Evolutionary conservation across 2,113 vertebrate species (phyloP), one percentile per base, ranked within the genome.

Genomic region (Nothobranchius furzeri): DNA sequence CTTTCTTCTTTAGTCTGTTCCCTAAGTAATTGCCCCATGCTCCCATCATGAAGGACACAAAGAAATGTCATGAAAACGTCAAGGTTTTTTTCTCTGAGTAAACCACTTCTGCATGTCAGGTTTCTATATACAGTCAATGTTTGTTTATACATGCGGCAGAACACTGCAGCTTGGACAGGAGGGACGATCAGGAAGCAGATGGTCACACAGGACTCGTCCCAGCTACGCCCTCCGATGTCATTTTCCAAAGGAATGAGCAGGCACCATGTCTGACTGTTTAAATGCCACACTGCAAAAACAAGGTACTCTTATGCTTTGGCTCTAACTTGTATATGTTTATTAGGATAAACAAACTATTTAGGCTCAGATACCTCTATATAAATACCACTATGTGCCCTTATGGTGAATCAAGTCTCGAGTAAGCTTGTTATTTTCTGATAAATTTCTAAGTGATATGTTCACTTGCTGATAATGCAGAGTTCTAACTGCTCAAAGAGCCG

Each of bases 121-220:
- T 68, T 70, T 75, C 12, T 54, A 37, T 76, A 74, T 64, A 70
- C 56, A 50, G 30, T 36, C 51, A 42, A 42, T 70, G 72, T 82
- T 69, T 62, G 45, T 49, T 35, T 36, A 43, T 25, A 10, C 30
- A 46, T 25, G 14, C 62, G 25, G 59, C 42, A 76, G 58, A 67
- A 68, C 8, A 59, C 72, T 73, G 68, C 81, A 65, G 78, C 73
- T 81, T 76, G 82, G 77, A 80, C 78, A 69, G 79, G 68, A 87
- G 76, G 75, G 75, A 75, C 78, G 62, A 87, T 89, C 70, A 82
- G 79, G 56, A 69, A 85, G 75, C 86, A 92, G 88, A 91, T 92
- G 89, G 89, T 84, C 79, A 71, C 76, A 62, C 82, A 87, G 85
- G 84, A 89, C 83, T 80, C 48, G 50, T 83, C 78, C 72, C 67